A percentile compares a stretch with the other conserved stretches of the same genome.
phyloP scores from a whole-genome alignment of 2,113 vertebrate genomes.

The Siniperca chuatsi region DNA sequence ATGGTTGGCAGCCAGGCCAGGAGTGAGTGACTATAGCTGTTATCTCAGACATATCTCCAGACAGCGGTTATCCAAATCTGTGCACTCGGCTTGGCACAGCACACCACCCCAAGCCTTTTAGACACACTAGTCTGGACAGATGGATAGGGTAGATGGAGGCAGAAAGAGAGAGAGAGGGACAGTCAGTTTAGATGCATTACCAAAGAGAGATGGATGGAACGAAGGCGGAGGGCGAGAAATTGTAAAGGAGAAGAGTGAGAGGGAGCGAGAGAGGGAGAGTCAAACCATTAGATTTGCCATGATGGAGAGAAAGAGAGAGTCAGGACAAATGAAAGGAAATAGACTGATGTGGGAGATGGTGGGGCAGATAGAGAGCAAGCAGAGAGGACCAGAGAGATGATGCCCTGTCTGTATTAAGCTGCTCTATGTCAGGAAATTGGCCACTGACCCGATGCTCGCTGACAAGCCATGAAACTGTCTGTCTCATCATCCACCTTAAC shows the following conservation, averaged over 20 bases:
- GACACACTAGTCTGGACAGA: slow-evolving; percentile 74
- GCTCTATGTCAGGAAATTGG: slow-evolving; percentile 67
- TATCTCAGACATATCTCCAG: slow-evolving; percentile 81
- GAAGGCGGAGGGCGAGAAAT: slow-evolving; percentile 54
- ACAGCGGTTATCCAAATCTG: slow-evolving; percentile 81
- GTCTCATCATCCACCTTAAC: slow-evolving; percentile 28
- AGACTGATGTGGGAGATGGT: slow-evolving; percentile 59
- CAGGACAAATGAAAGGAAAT: slow-evolving; percentile 63
- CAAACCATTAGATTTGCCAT: slow-evolving; percentile 54
- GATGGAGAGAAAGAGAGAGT: slow-evolving; percentile 46
- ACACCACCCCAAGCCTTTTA: slow-evolving; percentile 71
- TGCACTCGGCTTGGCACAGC: slow-evolving; percentile 75
- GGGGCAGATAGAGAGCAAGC: slow-evolving; percentile 48
- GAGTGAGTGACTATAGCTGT: slow-evolving; percentile 71
- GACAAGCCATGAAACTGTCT: slow-evolving; percentile 40
- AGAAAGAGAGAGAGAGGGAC: neutral
- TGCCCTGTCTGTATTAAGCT: slow-evolving; percentile 56
- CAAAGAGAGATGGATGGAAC: slow-evolving; percentile 58
- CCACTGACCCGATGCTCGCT: slow-evolving; percentile 51
- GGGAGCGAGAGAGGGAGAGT: slow-evolving; percentile 13
- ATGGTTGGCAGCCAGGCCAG: slow-evolving; percentile 54
- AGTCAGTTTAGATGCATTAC: slow-evolving; percentile 60
- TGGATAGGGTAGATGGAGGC: slow-evolving; percentile 45
- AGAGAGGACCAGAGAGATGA: slow-evolving; percentile 47
- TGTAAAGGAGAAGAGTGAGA: slow-evolving; percentile 46